Conservation (phyloP, 2,113 vertebrate species). For the Labeo catla region DNA sequence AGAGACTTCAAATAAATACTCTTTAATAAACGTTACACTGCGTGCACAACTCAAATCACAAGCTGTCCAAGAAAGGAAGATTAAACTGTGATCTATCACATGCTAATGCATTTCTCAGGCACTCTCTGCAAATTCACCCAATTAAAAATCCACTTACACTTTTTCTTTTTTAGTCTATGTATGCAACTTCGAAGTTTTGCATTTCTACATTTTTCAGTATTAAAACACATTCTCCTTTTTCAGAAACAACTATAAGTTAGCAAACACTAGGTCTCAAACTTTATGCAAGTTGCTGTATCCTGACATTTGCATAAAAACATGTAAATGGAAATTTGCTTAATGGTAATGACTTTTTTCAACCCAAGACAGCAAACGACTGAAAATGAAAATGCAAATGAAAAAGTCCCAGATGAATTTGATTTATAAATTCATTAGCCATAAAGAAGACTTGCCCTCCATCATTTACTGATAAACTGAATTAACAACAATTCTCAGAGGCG, state of each 20-base stretch:
- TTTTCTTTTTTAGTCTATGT: not conserved
- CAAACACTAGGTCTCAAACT: not conserved
- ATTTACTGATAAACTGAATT: not conserved
- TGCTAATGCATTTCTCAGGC: constrained; percentile 13
- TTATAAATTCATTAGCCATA: not conserved
- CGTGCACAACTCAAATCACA: constrained; percentile 4
- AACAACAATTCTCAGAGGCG: not conserved
- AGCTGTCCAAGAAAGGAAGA: not conserved
- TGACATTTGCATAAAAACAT: not conserved
- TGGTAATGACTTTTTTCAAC: not conserved
- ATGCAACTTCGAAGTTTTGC: not conserved
- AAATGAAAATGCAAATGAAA: not conserved
- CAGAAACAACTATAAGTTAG: not conserved
- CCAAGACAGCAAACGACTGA: not conserved
- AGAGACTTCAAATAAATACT: constrained; percentile 29
- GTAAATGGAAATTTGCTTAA: not conserved
- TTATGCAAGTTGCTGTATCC: not conserved
- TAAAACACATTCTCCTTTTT: not conserved
- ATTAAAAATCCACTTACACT: not conserved
- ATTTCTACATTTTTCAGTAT: not conserved
- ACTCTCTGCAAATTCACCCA: not conserved
- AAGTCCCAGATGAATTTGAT: not conserved
- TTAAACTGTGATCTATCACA: constrained; percentile 20
- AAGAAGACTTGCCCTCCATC: not conserved
- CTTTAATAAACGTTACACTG: constrained; percentile 27